Percentiles rank a stretch among this genome's conserved stretches.
These are phyloP conservation scores for Crotalus adamanteus DNA, from an alignment of 2,797 vertebrate species.

Conservation along the genomic window DNA sequence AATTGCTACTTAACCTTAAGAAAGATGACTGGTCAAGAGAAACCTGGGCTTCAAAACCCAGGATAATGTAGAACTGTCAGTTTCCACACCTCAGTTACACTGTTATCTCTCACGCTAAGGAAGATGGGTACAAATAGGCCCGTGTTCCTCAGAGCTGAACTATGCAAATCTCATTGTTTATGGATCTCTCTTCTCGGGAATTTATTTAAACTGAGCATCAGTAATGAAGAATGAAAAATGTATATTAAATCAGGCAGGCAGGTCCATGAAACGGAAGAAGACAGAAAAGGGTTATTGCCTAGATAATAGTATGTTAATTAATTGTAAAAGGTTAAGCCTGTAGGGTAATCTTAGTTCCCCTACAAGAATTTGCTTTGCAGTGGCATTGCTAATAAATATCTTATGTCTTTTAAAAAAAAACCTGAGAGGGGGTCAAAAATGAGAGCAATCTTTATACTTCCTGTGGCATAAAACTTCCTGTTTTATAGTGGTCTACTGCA, in stretches of 20 bases:
- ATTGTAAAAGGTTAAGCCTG: conserved; percentile 43
- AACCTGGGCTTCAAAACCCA: conserved; percentile 7
- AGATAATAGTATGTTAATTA: conserved; percentile 36
- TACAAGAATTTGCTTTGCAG: conserved; percentile 25
- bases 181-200: conserved; percentile 4
- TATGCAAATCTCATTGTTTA: conserved; percentile 17
- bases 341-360: conserved; percentile 22
- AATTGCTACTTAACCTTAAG: not conserved
- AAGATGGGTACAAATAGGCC: not conserved
- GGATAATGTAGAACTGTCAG: not conserved
- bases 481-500: not conserved
- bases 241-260: conserved; percentile 25
- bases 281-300: conserved; percentile 10
- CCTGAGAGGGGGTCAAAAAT: not conserved
- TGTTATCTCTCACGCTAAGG: conserved; percentile 2
- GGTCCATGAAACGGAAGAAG: conserved; percentile 15
- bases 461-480: not conserved
- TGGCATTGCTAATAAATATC: conserved; percentile 9
- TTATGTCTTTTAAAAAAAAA: not conserved
- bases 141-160: not conserved
- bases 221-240: conserved; percentile 28
- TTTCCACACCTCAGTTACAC: not conserved
- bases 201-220: conserved; percentile 27
- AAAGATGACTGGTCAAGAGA: not conserved
- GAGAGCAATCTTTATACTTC: not conserved